phyloP scores from a whole-genome alignment of 2,113 vertebrate genomes.

The Muscicapa adusta region DNA sequence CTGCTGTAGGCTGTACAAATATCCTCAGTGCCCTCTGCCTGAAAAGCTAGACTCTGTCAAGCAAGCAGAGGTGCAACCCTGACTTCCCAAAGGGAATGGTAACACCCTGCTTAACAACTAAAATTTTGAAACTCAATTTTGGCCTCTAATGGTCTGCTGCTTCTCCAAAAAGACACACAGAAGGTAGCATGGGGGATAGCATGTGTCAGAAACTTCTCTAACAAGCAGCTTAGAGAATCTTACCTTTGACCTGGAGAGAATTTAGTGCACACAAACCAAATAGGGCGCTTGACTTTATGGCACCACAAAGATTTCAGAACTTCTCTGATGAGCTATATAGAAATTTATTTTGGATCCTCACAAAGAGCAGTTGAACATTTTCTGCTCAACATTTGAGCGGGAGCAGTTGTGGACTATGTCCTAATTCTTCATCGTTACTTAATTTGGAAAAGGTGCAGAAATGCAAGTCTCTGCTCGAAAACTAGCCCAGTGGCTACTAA shows the following conservation, averaged over 20 bases:
- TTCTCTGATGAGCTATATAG: neutral
- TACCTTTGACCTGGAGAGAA: neutral
- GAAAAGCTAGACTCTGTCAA: neutral
- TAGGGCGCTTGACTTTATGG: neutral
- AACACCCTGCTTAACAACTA: neutral
- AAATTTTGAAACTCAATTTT: neutral
- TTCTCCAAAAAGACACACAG: neutral
- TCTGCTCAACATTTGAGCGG: neutral
- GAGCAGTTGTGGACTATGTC: neutral
- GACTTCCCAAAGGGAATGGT: neutral
- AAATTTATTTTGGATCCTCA: neutral
- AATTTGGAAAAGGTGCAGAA: too few species aligned
- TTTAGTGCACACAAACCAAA: neutral
- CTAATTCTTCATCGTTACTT: neutral
- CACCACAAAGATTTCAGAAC: neutral
- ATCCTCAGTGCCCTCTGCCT: neutral
- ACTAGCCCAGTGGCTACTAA: neutral
- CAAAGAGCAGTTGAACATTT: neutral
- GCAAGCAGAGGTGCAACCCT: neutral
- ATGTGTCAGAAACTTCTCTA: neutral
- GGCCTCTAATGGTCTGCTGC: neutral
- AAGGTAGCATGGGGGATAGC: neutral
- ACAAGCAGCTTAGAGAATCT: neutral
- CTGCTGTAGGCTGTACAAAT: neutral
- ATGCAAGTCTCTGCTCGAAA: too few species aligned